Base-by-base conservation (phyloP, 2,113 vertebrate species). In the Megalops atlanticus region DNA sequence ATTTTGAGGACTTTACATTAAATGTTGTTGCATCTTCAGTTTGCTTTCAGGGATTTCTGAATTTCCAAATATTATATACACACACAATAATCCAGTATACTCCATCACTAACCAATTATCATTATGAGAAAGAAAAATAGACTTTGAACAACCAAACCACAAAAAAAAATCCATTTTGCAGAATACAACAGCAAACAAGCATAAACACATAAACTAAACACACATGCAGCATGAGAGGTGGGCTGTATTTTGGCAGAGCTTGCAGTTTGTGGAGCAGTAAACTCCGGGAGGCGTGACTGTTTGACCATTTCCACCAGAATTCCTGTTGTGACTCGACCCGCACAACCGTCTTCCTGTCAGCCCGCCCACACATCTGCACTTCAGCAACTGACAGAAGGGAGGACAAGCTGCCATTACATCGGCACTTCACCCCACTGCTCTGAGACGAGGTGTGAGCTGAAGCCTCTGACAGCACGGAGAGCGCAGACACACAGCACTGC, bases 261-360 rank as follows among this genome's bases (percentile, higher is more conserved):
- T 6, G 38, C 70, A 72, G 15, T 0, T 1, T 38, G 33, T 38
- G 35, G 14, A 38, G 33, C 38, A 24, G 52, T 64, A 24, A 64
- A 78, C 70, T 72, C 49, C 38, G 52, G 16, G 27, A 49, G 33
- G 76, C 12, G 16, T 78, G 36, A 40, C 76, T 16, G 15, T 64
- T 54, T 78, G 16, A 76, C 74, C 74, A 4, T 76, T 76, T 45
- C 31, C 35, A 49, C 43, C 45, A 52, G 45, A 54, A 35, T 27
- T 76, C 45, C 31, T 52, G 45, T 36, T 35, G 8, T 24, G 74
- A 52, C 27, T 35, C 11, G 74, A 49, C 27, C 43, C 41, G 27
- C 31, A 35, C 31, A 2, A 52, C 33, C 45, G 1, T 76, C 16
- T 54, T 76, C 45, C 74, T 49, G 74, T 24, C 31, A 76, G 49